phyloP scores from a whole-genome alignment of 2,888 invertebrate species.

The Pasiphila rectangulata region DNA sequence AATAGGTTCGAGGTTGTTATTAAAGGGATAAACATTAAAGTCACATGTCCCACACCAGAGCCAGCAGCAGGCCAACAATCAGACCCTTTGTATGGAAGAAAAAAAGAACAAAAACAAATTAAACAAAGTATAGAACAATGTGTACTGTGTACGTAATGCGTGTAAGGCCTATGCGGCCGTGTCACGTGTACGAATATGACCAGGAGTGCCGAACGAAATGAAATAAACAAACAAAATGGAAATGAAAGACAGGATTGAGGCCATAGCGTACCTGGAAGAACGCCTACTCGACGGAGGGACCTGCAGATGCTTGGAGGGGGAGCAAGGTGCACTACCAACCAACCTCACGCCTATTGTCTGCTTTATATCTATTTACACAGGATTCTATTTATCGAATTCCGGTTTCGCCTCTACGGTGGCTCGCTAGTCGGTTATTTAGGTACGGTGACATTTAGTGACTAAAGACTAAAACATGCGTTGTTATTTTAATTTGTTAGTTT shows the following conservation, averaged over 20 bases:
- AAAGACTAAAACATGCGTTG: conserved; percentile 65
- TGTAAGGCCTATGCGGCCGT: conserved; percentile 60
- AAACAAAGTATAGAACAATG: conserved; percentile 47
- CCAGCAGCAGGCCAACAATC: conserved; percentile 64
- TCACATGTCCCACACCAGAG: conserved; percentile 59
- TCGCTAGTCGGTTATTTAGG: conserved; percentile 46
- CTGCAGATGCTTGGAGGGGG: conserved; percentile 48
- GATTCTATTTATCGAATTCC: conserved; percentile 49
- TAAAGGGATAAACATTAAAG: neutral
- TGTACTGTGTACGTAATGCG: conserved; percentile 67
- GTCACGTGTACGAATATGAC: conserved; percentile 75
- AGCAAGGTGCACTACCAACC: conserved; percentile 46
- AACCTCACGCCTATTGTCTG: conserved; percentile 43
- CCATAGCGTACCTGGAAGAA: conserved; percentile 63
- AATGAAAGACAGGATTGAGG: conserved; percentile 51
- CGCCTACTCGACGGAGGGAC: conserved; percentile 68
- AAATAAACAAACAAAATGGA: conserved; percentile 45
- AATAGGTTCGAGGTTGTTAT: neutral
- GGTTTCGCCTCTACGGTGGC: conserved; percentile 57
- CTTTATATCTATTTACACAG: conserved; percentile 39
- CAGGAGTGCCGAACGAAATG: conserved; percentile 57
- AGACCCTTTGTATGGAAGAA: conserved; percentile 55
- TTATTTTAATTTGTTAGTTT: conserved; percentile 49
- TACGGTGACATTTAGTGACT: conserved; percentile 49
- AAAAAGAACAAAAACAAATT: conserved; percentile 33